These are phyloP conservation scores for Zaprionus nigranus DNA, from an alignment of 1,140 invertebrate genomes.

Conservation along the genomic window DNA sequence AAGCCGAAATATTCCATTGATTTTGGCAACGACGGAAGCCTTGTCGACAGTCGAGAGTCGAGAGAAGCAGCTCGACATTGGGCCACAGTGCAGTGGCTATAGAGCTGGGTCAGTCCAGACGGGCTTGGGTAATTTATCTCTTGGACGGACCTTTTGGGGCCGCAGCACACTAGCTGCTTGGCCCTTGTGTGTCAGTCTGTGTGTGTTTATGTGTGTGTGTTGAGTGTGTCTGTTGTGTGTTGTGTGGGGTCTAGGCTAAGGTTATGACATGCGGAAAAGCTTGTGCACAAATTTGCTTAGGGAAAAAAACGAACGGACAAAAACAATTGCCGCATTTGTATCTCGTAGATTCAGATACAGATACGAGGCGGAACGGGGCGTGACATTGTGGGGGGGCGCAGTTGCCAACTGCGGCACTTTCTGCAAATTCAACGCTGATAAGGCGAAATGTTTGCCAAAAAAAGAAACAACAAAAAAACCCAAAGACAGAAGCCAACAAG, in stretches of 20 bases:
- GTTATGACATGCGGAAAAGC: constrained; percentile 70
- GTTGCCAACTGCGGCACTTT: constrained; percentile 63
- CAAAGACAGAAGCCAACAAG: constrained; percentile 8
- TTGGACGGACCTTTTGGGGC: constrained; percentile 57
- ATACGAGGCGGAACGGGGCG: background rate
- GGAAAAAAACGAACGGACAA: constrained; percentile 14
- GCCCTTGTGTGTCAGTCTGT: constrained; percentile 5
- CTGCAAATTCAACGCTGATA: constrained; percentile 58
- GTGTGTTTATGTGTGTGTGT: constrained; percentile 18
- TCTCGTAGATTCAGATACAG: constrained; percentile 47
- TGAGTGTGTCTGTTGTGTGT: constrained; percentile 38
- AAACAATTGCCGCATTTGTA: constrained; percentile 72
- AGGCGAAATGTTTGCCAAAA: constrained; percentile 58
- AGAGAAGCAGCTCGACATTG: constrained; percentile 18
- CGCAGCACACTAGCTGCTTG: constrained; percentile 1
- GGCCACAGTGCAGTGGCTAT: constrained; percentile 23
- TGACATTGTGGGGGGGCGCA: background rate
- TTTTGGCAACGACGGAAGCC: constrained; percentile 65
- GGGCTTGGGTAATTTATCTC: constrained; percentile 74
- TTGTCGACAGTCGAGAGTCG: constrained; percentile 19
- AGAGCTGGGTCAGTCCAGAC: constrained; percentile 41
- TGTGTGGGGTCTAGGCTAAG: constrained; percentile 74
- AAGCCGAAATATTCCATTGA: constrained; percentile 74
- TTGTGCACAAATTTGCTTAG: constrained; percentile 59
- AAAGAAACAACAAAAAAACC: constrained; percentile 7